Evolutionary conservation across 2,888 invertebrate species (phyloP), one percentile per base, ranked within the genome.

Genomic region (Nezara viridula): DNA sequence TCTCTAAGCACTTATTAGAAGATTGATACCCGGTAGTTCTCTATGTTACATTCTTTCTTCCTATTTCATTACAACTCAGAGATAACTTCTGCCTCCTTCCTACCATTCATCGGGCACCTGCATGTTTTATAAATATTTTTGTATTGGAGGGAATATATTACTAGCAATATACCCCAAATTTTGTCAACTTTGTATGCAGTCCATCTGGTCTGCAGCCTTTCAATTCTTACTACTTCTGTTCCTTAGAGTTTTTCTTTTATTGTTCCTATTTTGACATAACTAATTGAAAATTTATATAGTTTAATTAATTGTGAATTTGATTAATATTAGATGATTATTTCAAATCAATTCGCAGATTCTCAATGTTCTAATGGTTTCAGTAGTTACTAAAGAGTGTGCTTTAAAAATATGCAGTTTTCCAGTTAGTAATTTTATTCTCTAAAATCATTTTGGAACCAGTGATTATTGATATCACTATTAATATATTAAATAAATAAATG

Each of bases 21-120:
- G 81, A 81, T 81, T 81, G 81, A 44, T 40, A 81, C 81, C 81
- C 44, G 81, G 81, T 81, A 81, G 81, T 81, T 81, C 40, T 81
- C 81, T 81, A n/a, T 81, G 81, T 81, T 81, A n/a, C 44, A 81
- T 81, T 81, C 81, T 81, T 37, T 73, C 44, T 44, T 81, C 81
- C 44, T 81, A 81, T 81, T 81, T 81, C 81, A 81, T 81, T 77
- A 81, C 27, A 81, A 44, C 44, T 44, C 81, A 81, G 81, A 81
- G 47, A 44, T 81, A 44, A 81, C 44, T 81, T 81, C n/a, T 81
- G 44, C 47, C 81, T 81, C 81, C 44, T 81, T 81, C 81, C 81
- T 81, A 44, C 81, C 81, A 81, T 81, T 81, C 81, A 81, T 81
- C 44, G 44, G 81, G 81, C 81, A 81, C 81, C 81, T 81, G 81